Conservation (phyloP, 2,797 vertebrate species). For the Phataginus tricuspis region DNA sequence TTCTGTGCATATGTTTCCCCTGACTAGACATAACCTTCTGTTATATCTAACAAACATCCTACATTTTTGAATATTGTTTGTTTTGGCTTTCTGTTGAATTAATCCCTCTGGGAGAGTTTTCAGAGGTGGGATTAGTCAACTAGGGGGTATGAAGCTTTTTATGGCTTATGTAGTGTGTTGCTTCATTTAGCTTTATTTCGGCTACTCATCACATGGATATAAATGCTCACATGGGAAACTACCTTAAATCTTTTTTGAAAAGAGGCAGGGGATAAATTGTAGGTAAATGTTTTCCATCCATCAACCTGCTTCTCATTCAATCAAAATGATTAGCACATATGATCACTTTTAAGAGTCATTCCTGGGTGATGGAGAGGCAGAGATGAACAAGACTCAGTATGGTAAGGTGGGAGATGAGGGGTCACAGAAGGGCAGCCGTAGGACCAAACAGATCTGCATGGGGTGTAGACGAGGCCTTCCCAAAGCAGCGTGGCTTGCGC, state of each 20-base stretch:
- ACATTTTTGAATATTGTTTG: slow-evolving; percentile 62
- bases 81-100: slow-evolving; percentile 66
- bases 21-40: slow-evolving; percentile 56
- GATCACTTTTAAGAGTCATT: not conserved
- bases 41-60: slow-evolving; percentile 28
- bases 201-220: slow-evolving; percentile 42
- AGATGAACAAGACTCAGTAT: not conserved
- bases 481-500: not conserved
- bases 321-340: not conserved
- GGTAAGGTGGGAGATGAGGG: not conserved
- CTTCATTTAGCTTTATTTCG: slow-evolving; percentile 76
- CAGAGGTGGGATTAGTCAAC: slow-evolving; percentile 59
- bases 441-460: not conserved
- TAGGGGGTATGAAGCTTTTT: slow-evolving; percentile 55
- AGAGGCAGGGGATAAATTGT: not conserved
- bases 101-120: slow-evolving; percentile 59
- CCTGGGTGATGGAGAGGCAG: not conserved
- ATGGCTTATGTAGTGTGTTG: slow-evolving; percentile 55
- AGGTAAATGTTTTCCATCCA: not conserved
- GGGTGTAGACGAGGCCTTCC: not conserved
- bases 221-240: slow-evolving; percentile 50
- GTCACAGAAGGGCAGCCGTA: not conserved
- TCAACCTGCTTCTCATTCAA: not conserved
- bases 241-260: slow-evolving; percentile 45
- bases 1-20: slow-evolving; percentile 40